A percentile compares a stretch with the other conserved stretches of the same genome.
Evolutionary conservation across 2,888 invertebrate species (phyloP).

Genomic region (Amphipoea oculea): DNA sequence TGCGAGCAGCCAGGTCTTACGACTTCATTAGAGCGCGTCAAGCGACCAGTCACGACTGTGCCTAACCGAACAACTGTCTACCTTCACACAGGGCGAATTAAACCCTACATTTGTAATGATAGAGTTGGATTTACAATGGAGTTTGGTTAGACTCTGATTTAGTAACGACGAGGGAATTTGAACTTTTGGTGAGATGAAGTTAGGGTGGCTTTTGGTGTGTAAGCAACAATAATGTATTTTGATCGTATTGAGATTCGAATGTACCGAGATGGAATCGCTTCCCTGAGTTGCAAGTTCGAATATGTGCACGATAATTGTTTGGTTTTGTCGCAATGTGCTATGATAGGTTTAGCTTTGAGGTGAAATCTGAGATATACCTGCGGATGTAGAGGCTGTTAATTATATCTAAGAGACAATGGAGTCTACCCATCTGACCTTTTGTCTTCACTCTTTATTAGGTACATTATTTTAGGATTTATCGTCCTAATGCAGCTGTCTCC

Average conservation of each 20-base stretch:
- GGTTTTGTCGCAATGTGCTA: conserved; percentile 60
- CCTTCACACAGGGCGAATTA: conserved; percentile 16
- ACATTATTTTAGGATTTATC: not conserved
- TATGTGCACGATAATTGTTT: conserved; percentile 68
- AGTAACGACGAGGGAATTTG: not conserved
- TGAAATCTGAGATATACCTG: conserved; percentile 18
- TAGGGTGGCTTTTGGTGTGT: conserved; percentile 30
- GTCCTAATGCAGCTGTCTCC: not conserved
- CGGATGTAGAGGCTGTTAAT: not conserved
- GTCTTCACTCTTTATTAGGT: no score
- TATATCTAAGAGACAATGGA: not conserved
- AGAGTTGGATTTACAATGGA: conserved; percentile 20
- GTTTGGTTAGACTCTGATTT: not conserved
- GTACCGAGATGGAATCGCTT: conserved; percentile 65
- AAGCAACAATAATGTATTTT: conserved; percentile 51
- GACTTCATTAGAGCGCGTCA: conserved; percentile 86
- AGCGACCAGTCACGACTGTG: conserved; percentile 82
- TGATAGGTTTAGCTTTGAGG: conserved; percentile 51
- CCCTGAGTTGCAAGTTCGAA: conserved; percentile 67
- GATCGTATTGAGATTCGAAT: conserved; percentile 68
- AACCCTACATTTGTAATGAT: not conserved
- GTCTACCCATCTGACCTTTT: conserved; percentile 1
- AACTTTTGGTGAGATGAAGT: accelerated
- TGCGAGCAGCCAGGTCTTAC: conserved; percentile 76
- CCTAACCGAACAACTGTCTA: conserved; percentile 61